Percentiles rank a stretch among this genome's conserved stretches.
These are phyloP conservation scores for Liasis olivaceus DNA, from an alignment of 2,797 vertebrate genomes.

Conservation along the genomic window DNA sequence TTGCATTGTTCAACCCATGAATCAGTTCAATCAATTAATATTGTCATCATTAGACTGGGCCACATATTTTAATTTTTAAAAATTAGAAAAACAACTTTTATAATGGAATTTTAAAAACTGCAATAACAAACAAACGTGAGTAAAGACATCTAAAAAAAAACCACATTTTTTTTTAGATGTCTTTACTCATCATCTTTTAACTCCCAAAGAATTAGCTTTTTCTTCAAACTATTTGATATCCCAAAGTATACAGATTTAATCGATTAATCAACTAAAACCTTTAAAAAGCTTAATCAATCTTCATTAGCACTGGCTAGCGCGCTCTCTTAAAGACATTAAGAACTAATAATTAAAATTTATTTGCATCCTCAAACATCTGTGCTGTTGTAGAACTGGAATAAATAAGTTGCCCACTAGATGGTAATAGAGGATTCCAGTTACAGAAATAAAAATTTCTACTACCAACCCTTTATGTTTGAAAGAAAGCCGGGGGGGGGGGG, in stretches of 20 bases:
- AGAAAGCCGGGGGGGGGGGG: background rate
- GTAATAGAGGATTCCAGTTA: constrained; percentile 23
- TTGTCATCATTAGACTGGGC: background rate
- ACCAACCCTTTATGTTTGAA: background rate
- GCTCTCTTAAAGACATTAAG: background rate
- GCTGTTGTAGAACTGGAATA: accelerated
- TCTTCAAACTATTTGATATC: background rate
- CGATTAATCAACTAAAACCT: background rate
- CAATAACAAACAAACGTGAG: background rate
- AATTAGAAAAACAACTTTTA: background rate
- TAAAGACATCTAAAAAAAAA: background rate
- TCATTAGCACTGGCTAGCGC: background rate
- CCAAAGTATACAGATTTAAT: background rate
- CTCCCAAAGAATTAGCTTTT: background rate
- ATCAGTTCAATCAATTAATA: background rate
- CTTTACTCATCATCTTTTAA: background rate
- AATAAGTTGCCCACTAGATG: constrained; percentile 29
- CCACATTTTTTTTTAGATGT: background rate
- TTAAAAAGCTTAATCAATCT: background rate
- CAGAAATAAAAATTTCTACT: background rate
- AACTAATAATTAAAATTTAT: background rate
- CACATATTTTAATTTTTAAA: background rate
- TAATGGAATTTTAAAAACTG: background rate
- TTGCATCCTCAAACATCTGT: background rate
- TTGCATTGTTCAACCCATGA: background rate